Percentiles rank a stretch among this genome's conserved stretches.
phyloP scores from a whole-genome alignment of 92 coral and sea anemone species.

The Scolanthus callimorphus region DNA sequence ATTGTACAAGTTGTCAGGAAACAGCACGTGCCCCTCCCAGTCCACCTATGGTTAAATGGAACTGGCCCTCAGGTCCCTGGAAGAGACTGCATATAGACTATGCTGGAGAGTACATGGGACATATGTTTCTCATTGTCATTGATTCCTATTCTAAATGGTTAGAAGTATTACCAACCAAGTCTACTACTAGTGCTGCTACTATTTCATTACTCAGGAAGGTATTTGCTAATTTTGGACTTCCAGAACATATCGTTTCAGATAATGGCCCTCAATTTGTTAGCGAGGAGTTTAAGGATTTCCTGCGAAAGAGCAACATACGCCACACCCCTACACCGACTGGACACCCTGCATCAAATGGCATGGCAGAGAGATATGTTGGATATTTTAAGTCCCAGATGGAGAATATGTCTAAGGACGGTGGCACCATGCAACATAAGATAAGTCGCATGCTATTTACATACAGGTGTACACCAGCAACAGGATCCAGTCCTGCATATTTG shows the following conservation, averaged over 20 bases:
- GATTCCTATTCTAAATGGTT: slow-evolving; percentile 56
- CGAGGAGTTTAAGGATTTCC: slow-evolving; percentile 22
- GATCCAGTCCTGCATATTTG: slow-evolving; percentile 21
- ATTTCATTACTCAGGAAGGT: slow-evolving; percentile 16
- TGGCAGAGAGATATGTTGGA: slow-evolving; percentile 55
- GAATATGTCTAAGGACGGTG: slow-evolving; percentile 18
- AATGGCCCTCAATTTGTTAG: slow-evolving; percentile 33
- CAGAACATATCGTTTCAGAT: slow-evolving; percentile 31
- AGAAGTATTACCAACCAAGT: slow-evolving; percentile 29
- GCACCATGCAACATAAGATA: slow-evolving; percentile 34
- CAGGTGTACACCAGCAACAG: slow-evolving; percentile 44
- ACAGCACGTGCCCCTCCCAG: slow-evolving; percentile 19
- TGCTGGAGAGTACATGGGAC: slow-evolving; percentile 39
- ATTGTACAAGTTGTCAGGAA: slow-evolving; percentile 36
- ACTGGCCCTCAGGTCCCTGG: slow-evolving; percentile 38
- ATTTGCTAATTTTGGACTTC: slow-evolving; percentile 31
- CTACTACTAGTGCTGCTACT: slow-evolving; percentile 32
- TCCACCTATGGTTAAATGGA: slow-evolving; percentile 37
- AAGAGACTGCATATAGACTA: slow-evolving; percentile 33
- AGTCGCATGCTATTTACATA: slow-evolving; percentile 40
- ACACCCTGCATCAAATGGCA: slow-evolving; percentile 45
- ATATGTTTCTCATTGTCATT: slow-evolving; percentile 29
- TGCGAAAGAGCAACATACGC: slow-evolving; percentile 18
- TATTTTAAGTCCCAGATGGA: slow-evolving; percentile 30
- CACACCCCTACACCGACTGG: slow-evolving; percentile 36